phyloP scores from a whole-genome alignment of 2,113 vertebrate species.

The Ursus arctos region DNA sequence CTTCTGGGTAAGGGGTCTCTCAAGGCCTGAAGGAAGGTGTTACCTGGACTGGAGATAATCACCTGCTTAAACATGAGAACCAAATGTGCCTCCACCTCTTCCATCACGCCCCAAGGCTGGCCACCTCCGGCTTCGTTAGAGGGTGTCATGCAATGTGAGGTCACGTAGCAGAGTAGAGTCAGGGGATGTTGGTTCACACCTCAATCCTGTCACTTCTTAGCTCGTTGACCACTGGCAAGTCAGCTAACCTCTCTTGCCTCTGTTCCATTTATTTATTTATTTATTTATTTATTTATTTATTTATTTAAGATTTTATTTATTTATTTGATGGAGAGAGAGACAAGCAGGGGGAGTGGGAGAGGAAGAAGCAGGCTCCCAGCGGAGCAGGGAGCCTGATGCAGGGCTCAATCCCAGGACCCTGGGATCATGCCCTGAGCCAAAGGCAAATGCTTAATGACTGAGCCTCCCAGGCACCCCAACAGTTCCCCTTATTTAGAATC shows the following conservation, averaged over 20 bases:
- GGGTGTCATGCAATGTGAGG: not conserved
- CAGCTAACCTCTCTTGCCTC: not conserved
- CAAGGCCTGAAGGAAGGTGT: not conserved
- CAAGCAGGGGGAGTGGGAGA: no score
- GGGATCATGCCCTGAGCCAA: no score
- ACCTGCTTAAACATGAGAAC: not conserved
- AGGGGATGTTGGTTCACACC: not conserved
- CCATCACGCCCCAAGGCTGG: accelerated
- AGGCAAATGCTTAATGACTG: no score
- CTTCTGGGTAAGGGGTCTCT: not conserved
- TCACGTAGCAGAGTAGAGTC: not conserved
- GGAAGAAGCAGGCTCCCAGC: no score
- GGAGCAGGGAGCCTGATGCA: no score
- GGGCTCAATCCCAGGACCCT: no score
- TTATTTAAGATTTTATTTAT: no score
- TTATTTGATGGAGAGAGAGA: no score
- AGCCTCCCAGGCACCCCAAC: no score
- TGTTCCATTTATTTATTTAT: no score
- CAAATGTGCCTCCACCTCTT: not conserved
- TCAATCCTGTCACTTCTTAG: not conserved
- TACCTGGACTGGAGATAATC: not conserved
- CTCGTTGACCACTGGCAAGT: not conserved
- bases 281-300: no score
- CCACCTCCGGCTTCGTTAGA: not conserved
- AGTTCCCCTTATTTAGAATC: not conserved